Base-by-base conservation (phyloP, 2,888 invertebrate species). In the Ctenicera cuprea region DNA sequence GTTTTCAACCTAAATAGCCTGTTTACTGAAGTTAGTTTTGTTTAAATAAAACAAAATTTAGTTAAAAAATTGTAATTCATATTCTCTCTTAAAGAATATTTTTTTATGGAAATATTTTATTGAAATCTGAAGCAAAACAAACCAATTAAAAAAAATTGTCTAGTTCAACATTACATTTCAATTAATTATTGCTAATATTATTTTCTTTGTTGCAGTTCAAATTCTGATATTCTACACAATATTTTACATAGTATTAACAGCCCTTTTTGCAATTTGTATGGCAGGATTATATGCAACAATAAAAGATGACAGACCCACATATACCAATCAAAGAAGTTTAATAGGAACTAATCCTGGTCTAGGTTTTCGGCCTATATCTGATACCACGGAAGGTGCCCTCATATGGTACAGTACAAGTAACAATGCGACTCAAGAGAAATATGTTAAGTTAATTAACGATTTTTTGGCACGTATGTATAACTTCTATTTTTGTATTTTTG, bases 201-300 rank as follows among this genome's bases (percentile, higher is more conserved):
- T n/a, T 70, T 77, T 81, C 79, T 84, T 80, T 82, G 68, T 91
- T 92, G 22, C 91, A 97, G 97, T 91, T 75, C 93, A 95, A 85
- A 91, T 97, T 74, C 83, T 94, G 20, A 78, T 93, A 0, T 99
- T 98, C 90, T 99, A 98, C 89, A 77, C 91, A 52, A 90, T 96
- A 77, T 98, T 98, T 90, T 98, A 97, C 88, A 89, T 92, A 59
- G 91, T 92, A 71, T 89, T 99, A 84, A 94, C 94, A 14, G 91
- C 94, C 7, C 88, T 98, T 83, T 98, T 97, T 87, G 91, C 94
- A 0, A 91, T 95, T 64, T 97, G 97, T 87, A 92, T 97, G 91
- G 92, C 94, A 74, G 94, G 94, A 0, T 90, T 99, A 79, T 89
- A 95, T 81, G 88, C 91, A 50, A 92, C 94, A 0, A 83, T 97